Evolutionary conservation across 2,888 invertebrate species (phyloP), one percentile per base, ranked within the genome.

Genomic region (Hypomecis atomaria): DNA sequence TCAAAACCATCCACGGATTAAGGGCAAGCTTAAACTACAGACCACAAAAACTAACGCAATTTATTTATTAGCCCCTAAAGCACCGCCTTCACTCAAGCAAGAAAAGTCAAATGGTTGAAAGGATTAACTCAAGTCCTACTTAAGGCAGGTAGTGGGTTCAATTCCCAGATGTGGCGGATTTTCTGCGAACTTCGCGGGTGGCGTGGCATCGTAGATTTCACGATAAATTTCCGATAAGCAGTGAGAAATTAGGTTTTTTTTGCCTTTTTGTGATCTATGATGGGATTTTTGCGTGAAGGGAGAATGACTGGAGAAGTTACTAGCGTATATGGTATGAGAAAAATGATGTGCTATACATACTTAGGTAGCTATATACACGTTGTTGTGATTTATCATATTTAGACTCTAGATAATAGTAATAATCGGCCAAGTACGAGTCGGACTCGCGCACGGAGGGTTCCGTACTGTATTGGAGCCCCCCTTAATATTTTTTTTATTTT

Each of bases 171-270:
- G 70, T 53, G 69, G 65, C 69, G 72, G 71, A 42, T 49, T 73
- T 82, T 83, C 83, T 71, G 65, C 73, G 82, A 81, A 68, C 81
- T 59, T 75, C 73, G 81, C 81, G 84, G 84, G 84, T 83, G 85
- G 85, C 69, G 81, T 76, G 72, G 75, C 75, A 78, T 84, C 80
- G 81, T 68, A 78, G 77, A 77, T 79, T 81, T 78, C 64, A 76
- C 77, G 74, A 80, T 74, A 78, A 78, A 74, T 67, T 74, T 72
- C 62, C 75, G 76, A 79, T 81, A 77, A 74, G 55, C 10, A 69
- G 72, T 72, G 73, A 74, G 74, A 75, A 77, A 73, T 76, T 74
- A 62, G 65, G 65, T 65, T 67, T 67, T 72, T 63, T 60, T 58
- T 50, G 33, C 9, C 9, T 64, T 71, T 62, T 59, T 54, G 50